A percentile compares a stretch with the other conserved stretches of the same genome.
phyloP scores from a whole-genome alignment of 2,797 vertebrate species.

The Sciaenops ocellatus region DNA sequence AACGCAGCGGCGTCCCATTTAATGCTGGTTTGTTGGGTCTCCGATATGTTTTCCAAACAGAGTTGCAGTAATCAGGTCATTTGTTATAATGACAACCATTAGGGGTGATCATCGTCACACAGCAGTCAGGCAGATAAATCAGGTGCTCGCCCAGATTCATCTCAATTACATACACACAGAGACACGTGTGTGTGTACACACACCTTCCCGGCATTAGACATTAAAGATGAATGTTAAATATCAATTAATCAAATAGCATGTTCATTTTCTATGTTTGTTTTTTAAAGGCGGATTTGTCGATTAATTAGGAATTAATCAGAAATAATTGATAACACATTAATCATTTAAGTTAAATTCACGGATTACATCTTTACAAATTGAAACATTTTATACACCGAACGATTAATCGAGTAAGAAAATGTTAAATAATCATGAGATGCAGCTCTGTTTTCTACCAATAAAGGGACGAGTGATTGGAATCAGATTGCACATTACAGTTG shows the following conservation, averaged over 20 bases:
- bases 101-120: constrained; percentile 79
- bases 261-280: neutral
- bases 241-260: neutral
- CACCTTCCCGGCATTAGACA: constrained; percentile 36
- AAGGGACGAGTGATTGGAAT: neutral
- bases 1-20: constrained; percentile 69
- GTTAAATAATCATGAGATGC: neutral
- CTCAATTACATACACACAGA: constrained; percentile 63
- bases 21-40: constrained; percentile 78
- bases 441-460: neutral
- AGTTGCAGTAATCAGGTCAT: constrained; percentile 86
- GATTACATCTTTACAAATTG: neutral
- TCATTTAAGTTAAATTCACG: neutral
- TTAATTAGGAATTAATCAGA: neutral
- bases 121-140: constrained; percentile 81
- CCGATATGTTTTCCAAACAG: constrained; percentile 79
- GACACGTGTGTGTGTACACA: neutral
- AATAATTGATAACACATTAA: neutral
- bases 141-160: constrained; percentile 73
- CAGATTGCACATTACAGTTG: constrained; percentile 5
- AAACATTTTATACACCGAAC: neutral
- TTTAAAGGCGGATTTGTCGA: neutral
- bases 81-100: constrained; percentile 86
- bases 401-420: neutral
- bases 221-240: constrained; percentile 30